Evolutionary conservation across 2,113 vertebrate genomes (phyloP).

Genomic region (Mustelus asterias): DNA sequence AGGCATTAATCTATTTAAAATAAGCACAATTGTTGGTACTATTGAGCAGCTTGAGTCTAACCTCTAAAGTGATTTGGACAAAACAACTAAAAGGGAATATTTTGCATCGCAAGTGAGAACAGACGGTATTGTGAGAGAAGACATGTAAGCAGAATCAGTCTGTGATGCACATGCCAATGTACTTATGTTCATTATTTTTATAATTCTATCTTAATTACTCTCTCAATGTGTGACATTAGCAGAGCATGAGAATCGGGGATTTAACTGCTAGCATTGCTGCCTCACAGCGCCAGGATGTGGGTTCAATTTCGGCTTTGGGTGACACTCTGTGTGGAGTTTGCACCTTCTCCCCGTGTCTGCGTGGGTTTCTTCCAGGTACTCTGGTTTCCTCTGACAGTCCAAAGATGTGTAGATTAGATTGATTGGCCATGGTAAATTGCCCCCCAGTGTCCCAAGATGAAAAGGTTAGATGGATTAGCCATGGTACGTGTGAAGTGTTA

Average conservation of each 20-base stretch:
- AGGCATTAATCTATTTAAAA: neutral
- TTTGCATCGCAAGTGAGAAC: neutral
- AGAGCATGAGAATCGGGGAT: neutral
- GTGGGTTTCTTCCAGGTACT: no score
- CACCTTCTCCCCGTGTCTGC: no score
- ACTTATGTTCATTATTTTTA: neutral
- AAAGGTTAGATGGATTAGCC: no score
- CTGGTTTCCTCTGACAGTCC: no score
- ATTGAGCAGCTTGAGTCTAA: neutral
- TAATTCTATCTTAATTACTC: neutral
- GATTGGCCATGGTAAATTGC: no score
- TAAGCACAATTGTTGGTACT: neutral
- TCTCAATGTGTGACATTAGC: neutral
- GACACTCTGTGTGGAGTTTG: no score
- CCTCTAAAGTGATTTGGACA: neutral
- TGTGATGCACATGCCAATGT: neutral
- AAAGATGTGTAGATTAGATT: no score
- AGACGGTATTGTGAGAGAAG: neutral
- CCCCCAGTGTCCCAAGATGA: no score
- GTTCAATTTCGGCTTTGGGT: neutral
- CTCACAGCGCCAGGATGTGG: no score
- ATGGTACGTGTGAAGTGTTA: no score
- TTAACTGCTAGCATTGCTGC: neutral
- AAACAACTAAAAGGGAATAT: neutral
- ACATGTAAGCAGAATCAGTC: neutral